Conservation (phyloP, 2,797 vertebrate genomes). For the Darevskia nairensis region DNA sequence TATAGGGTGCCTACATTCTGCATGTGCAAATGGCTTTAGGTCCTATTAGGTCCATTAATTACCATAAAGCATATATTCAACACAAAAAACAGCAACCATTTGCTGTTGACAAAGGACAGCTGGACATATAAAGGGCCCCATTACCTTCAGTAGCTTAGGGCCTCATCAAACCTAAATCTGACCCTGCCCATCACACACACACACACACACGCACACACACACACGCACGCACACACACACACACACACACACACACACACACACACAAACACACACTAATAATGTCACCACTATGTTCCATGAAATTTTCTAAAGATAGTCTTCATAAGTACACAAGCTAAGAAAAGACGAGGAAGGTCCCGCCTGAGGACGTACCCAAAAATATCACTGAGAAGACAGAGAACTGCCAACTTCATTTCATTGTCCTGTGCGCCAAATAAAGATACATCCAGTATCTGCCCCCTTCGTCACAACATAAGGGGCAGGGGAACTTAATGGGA, state of each 20-base stretch:
- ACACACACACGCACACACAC: too few species aligned
- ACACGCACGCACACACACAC: conserved; percentile 32
- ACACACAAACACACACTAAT: conserved; percentile 37
- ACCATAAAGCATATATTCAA: too few species aligned
- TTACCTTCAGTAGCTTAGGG: too few species aligned
- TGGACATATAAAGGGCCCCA: too few species aligned
- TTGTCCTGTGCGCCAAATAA: conserved; percentile 33
- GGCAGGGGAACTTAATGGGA: neutral
- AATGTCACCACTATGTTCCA: conserved; percentile 24
- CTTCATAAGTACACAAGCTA: neutral
- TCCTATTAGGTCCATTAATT: too few species aligned
- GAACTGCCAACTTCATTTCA: conserved; percentile 36
- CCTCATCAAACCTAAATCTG: too few species aligned
- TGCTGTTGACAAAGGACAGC: too few species aligned
- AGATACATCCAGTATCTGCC: conserved; percentile 28
- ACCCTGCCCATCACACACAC: too few species aligned
- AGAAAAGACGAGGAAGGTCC: conserved; percentile 35
- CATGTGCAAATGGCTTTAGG: too few species aligned
- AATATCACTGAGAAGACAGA: conserved; percentile 43
- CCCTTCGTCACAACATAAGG: conserved; percentile 27
- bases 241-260: conserved; percentile 5
- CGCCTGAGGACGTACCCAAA: conserved; percentile 35
- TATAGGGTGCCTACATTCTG: too few species aligned
- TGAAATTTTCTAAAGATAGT: conserved; percentile 47
- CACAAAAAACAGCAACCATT: too few species aligned